A percentile compares a stretch with the other conserved stretches of the same genome.
Evolutionary conservation across 2,113 vertebrate species (phyloP).

Genomic region (Casuarius casuarius): DNA sequence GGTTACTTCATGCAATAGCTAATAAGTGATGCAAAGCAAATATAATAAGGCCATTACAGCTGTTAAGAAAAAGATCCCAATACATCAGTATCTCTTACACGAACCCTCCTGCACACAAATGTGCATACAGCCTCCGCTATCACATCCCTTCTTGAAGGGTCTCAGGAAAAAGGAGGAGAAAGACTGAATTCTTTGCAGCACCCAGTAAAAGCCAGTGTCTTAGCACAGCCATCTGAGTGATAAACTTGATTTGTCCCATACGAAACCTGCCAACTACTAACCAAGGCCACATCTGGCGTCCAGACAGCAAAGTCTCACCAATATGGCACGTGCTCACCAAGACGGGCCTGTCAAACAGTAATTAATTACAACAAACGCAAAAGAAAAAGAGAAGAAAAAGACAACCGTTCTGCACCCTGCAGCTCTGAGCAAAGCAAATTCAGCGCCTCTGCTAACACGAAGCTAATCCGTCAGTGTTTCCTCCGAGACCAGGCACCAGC

Average conservation of each 20-base stretch:
- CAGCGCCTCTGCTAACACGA: not conserved
- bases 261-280: not conserved
- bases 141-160: not conserved
- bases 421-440: not conserved
- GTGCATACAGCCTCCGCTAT: accelerated
- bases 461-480: not conserved
- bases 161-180: not conserved
- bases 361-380: accelerated
- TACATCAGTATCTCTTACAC: accelerated
- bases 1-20: not conserved
- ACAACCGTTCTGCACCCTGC: not conserved
- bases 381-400: not conserved
- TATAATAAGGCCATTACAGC: not conserved
- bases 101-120: not conserved
- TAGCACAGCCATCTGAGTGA: not conserved
- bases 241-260: not conserved
- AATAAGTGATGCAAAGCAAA: not conserved
- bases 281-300: not conserved
- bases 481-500: not conserved
- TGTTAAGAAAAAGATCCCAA: not conserved
- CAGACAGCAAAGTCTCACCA: not conserved
- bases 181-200: not conserved
- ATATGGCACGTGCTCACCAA: not conserved
- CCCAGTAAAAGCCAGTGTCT: not conserved
- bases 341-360: accelerated